Evolutionary conservation across 1,140 invertebrate genomes (phyloP).

Genomic region (Drosophila serrata): DNA sequence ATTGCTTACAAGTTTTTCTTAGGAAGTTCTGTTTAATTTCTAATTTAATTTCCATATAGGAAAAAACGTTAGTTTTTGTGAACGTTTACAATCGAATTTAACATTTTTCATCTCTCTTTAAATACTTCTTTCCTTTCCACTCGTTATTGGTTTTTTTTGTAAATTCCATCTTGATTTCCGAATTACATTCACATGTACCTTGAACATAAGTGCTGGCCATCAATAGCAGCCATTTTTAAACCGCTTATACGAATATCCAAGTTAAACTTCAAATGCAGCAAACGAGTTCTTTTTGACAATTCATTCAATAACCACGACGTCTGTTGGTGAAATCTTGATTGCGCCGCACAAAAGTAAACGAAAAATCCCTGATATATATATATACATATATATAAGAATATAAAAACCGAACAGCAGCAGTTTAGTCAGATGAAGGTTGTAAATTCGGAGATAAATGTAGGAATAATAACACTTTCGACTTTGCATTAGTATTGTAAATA

Average conservation of each 20-base stretch:
- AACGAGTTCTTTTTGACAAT: conserved; percentile 6
- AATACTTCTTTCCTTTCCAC: background rate
- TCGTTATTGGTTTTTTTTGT: background rate
- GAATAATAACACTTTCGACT: background rate
- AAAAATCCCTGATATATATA: background rate
- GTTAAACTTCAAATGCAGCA: conserved; percentile 10
- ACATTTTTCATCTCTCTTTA: too few species aligned
- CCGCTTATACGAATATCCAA: conserved; percentile 13
- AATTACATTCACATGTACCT: background rate
- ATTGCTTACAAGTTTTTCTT: too few species aligned
- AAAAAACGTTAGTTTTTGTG: too few species aligned
- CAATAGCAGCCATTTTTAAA: conserved; percentile 13
- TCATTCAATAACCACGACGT: conserved; percentile 4
- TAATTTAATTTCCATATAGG: too few species aligned
- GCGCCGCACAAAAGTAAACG: background rate
- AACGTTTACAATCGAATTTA: too few species aligned
- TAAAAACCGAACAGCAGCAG: too few species aligned
- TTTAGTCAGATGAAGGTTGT: background rate
- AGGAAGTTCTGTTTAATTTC: background rate
- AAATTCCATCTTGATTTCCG: background rate
- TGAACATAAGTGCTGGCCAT: conserved; percentile 1
- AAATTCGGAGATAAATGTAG: background rate
- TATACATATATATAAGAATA: too few species aligned
- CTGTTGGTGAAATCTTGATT: conserved; percentile 15
- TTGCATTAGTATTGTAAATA: too few species aligned